Base-by-base conservation (phyloP, 30 jellyfish, hydroid and myxozoan genomes). In the Aurelia coerulea region DNA sequence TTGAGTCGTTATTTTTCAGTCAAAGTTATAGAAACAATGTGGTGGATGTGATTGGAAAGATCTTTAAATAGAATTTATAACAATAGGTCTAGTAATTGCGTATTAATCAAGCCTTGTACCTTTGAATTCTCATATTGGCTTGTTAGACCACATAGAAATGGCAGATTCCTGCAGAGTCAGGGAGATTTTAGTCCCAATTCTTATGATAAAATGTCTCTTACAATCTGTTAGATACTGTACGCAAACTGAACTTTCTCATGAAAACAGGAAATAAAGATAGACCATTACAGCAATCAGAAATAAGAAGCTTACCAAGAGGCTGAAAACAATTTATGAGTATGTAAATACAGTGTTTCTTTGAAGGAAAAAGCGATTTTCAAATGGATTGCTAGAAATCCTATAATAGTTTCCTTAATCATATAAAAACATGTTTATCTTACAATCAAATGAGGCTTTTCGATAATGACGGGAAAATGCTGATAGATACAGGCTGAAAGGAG, bases 401-500 rank as follows among this genome's bases (percentile, higher is more conserved):
- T 60, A 15, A 51, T 9, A 34, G 58, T 32, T 70, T 51, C 32
- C 63, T 31, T 37, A 70, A 70, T 70, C 62, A 70, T 2, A 70
- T 34, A 70, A 41, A 74, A 73, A 12, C 31, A 41, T 37, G 41
- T 51, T 51, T 74, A 74, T 74, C 53, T 14, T 37, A 51, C 37
- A 41, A 74, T 74, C 49, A 74, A 37, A 50, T 16, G 85, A 74
- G 50, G 85, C 52, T 42, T 81, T 16, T 50, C 70, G 11, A 50
- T 79, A 52, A 54, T 62, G 74, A 68, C 53, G 77, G 58, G 77
- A 80, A 54, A 46, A 42, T 81, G 79, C 64, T 13, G 80, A 6
- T 15, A 63, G 37, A 19, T 34, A 81, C 52, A 75, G 31, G 32
- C 37, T 34, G 6, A 58, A 63, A 62, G 35, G 59, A 79, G 89